phyloP scores from a whole-genome alignment of 2,888 invertebrate species.

The Eilema caniola region DNA sequence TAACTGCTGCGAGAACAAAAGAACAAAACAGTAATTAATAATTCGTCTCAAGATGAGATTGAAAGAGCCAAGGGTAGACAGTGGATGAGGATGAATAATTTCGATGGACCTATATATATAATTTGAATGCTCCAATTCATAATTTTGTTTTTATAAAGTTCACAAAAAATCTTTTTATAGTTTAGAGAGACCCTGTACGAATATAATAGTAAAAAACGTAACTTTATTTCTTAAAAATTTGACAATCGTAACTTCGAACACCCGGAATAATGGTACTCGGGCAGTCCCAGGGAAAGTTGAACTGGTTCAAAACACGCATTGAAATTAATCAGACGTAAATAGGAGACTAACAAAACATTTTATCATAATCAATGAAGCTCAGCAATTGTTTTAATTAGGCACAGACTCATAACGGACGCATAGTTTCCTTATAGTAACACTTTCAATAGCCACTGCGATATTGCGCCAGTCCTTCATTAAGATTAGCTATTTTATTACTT shows the following conservation, averaged over 20 bases:
- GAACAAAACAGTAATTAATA: background rate
- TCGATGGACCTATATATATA: background rate
- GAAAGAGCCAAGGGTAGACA: background rate
- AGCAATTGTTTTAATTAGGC: background rate
- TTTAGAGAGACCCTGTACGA: too few species aligned
- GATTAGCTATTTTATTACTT: slow-evolving; percentile 39
- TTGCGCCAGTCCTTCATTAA: slow-evolving; percentile 38
- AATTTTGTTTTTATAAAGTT: too few species aligned
- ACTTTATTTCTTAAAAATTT: too few species aligned
- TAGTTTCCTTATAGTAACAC: slow-evolving; percentile 13
- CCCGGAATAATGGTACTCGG: too few species aligned
- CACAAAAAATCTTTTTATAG: too few species aligned
- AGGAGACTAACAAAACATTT: background rate
- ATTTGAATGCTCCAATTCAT: background rate
- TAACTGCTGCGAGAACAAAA: background rate
- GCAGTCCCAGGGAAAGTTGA: too few species aligned
- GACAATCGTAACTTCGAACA: too few species aligned
- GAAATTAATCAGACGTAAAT: too few species aligned
- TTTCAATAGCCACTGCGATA: background rate
- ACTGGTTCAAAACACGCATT: too few species aligned
- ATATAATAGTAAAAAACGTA: too few species aligned
- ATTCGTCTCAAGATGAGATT: background rate
- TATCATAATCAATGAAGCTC: background rate
- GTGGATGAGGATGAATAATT: background rate
- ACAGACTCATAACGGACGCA: background rate